Evolutionary conservation across 1,140 invertebrate species (phyloP).

Genomic region (Bombus turneri): DNA sequence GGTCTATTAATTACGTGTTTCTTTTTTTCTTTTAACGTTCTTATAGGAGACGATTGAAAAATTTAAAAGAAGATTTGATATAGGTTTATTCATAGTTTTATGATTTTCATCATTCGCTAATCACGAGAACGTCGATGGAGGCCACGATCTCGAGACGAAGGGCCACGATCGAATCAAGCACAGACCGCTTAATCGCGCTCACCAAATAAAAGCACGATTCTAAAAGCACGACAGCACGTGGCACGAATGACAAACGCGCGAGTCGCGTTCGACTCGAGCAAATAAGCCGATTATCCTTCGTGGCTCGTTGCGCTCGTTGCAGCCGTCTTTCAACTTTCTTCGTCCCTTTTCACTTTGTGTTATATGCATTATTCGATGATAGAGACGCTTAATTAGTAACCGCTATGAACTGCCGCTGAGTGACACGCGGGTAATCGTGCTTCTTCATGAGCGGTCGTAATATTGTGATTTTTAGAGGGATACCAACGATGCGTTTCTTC

Average conservation of each 20-base stretch:
- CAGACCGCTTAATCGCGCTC: conserved; percentile 1
- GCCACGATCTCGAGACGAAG: neutral
- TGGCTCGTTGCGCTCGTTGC: conserved; percentile 16
- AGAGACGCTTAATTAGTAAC: conserved; percentile 42
- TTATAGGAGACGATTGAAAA: no score
- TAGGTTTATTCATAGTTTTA: no score
- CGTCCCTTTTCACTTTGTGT: neutral
- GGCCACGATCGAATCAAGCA: neutral
- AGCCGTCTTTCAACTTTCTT: conserved; percentile 13
- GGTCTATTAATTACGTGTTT: no score
- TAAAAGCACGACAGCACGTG: conserved; percentile 40
- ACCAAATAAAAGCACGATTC: conserved; percentile 39
- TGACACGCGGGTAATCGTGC: neutral
- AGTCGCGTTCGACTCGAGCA: conserved; percentile 36
- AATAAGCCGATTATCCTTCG: conserved; percentile 51
- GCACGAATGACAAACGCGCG: conserved; percentile 49
- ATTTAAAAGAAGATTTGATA: no score
- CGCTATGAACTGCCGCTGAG: conserved; percentile 18
- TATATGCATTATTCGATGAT: conserved; percentile 22
- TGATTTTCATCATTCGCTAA: neutral
- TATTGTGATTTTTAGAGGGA: conserved; percentile 1
- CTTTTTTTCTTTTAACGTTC: no score
- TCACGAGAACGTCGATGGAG: conserved; percentile 2
- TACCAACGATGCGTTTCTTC: neutral
- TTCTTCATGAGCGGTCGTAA: neutral